Evolutionary conservation across 2,113 vertebrate genomes (phyloP).

Genomic region (Pristiophorus japonicus): DNA sequence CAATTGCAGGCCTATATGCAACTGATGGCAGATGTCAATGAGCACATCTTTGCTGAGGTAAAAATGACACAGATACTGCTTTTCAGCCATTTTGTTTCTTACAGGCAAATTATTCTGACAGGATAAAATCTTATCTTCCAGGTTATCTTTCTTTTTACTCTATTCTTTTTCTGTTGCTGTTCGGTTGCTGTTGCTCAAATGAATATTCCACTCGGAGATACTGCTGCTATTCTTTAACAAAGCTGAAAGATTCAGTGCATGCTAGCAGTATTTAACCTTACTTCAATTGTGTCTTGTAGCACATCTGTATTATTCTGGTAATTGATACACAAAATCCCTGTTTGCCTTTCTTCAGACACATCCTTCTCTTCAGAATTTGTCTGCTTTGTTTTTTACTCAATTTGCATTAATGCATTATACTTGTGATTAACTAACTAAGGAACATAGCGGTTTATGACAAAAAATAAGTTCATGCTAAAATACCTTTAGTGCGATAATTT

Average conservation of each 20-base stretch:
- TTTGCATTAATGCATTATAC: neutral
- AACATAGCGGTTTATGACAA: neutral
- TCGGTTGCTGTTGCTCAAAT: neutral
- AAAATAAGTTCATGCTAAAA: neutral
- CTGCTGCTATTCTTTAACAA: neutral
- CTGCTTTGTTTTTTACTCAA: neutral
- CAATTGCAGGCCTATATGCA: neutral
- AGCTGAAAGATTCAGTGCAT: neutral
- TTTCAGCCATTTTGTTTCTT: neutral
- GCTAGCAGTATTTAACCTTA: neutral
- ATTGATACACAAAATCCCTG: slow-evolving; percentile 15
- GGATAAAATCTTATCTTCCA: neutral
- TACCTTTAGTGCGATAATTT: too few species aligned
- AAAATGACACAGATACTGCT: slow-evolving; percentile 12
- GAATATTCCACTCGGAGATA: neutral
- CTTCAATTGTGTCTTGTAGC: neutral
- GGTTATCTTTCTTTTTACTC: neutral
- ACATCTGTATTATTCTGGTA: neutral
- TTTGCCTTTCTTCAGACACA: neutral
- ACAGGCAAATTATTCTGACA: slow-evolving; percentile 17
- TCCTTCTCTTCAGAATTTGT: neutral
- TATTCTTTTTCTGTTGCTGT: neutral
- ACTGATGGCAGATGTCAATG: slow-evolving; percentile 31
- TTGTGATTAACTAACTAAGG: neutral
- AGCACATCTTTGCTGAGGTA: slow-evolving; percentile 6